A percentile compares a stretch with the other conserved stretches of the same genome.
phyloP scores from a whole-genome alignment of 2,797 vertebrate genomes.

The Lacerta viridis region DNA sequence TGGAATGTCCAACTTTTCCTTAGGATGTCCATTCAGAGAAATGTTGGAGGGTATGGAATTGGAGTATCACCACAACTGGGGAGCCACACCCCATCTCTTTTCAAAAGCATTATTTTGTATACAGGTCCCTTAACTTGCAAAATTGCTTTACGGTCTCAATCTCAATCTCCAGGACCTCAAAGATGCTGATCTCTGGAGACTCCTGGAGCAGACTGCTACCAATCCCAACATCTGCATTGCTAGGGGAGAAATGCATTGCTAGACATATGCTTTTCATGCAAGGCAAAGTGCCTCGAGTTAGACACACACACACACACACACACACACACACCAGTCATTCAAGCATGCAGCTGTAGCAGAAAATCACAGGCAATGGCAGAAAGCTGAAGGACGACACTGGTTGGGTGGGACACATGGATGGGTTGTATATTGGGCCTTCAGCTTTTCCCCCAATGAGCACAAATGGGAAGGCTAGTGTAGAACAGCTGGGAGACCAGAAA shows the following conservation, averaged over 20 bases:
- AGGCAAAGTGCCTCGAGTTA: neutral
- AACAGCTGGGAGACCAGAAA: neutral
- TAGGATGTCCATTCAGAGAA: too few species aligned
- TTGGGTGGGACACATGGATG: constrained; percentile 22
- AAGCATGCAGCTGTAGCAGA: constrained; percentile 65
- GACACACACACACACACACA: neutral
- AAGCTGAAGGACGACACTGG: constrained; percentile 53
- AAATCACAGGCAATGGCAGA: constrained; percentile 62
- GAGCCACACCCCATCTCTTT: too few species aligned
- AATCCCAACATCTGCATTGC: too few species aligned
- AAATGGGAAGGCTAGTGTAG: constrained; percentile 16
- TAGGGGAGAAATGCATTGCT: neutral
- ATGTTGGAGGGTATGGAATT: neutral
- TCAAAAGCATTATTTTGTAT: neutral
- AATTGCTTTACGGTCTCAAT: neutral
- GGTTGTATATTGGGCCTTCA: neutral
- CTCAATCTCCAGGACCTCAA: neutral
- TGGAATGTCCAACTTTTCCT: too few species aligned
- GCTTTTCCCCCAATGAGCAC: neutral
- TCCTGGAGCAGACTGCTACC: neutral
- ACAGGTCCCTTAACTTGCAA: neutral
- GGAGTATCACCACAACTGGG: too few species aligned
- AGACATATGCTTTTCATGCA: neutral
- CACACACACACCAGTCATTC: neutral
- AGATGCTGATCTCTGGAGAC: neutral